Evolutionary conservation across 2,888 invertebrate species (phyloP).

Genomic region (Pammene fasciana): DNA sequence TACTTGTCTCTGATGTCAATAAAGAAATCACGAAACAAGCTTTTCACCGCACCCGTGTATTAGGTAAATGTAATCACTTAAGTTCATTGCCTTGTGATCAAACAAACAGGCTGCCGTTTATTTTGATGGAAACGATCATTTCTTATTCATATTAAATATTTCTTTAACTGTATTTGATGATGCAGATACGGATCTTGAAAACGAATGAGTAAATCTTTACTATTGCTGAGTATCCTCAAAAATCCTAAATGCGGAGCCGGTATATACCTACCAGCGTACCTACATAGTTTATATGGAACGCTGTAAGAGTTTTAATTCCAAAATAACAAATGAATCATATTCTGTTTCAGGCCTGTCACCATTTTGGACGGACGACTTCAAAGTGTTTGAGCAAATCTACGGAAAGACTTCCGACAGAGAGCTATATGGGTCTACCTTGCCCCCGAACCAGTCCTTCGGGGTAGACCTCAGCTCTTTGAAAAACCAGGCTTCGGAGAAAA

Average conservation of each 20-base stretch:
- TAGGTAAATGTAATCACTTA: slow-evolving; percentile 1
- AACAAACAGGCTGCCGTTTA: background rate
- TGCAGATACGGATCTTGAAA: too few relatives aligned
- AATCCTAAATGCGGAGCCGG: too few relatives aligned
- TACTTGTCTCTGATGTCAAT: slow-evolving; percentile 5
- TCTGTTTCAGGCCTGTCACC: slow-evolving; percentile 64
- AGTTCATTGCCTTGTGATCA: background rate
- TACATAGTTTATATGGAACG: too few relatives aligned
- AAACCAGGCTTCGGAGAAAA: slow-evolving; percentile 62
- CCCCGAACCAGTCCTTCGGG: slow-evolving; percentile 54
- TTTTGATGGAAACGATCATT: background rate
- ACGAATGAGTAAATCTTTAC: too few relatives aligned
- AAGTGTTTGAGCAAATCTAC: slow-evolving; percentile 72
- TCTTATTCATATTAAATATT: too few relatives aligned
- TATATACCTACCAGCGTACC: too few relatives aligned
- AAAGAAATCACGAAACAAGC: slow-evolving; percentile 19
- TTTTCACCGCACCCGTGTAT: background rate
- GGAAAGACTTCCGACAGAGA: slow-evolving; percentile 75
- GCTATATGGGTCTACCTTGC: slow-evolving; percentile 64
- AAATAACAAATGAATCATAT: background rate
- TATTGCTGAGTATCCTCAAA: too few relatives aligned
- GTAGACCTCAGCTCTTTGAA: slow-evolving; percentile 49
- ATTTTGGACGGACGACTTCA: slow-evolving; percentile 76
- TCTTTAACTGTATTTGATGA: too few relatives aligned
- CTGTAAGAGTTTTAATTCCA: background rate